Evolutionary conservation across 1,140 invertebrate species (phyloP), one percentile per base, ranked within the genome.

Genomic region (Charaxes varanes): DNA sequence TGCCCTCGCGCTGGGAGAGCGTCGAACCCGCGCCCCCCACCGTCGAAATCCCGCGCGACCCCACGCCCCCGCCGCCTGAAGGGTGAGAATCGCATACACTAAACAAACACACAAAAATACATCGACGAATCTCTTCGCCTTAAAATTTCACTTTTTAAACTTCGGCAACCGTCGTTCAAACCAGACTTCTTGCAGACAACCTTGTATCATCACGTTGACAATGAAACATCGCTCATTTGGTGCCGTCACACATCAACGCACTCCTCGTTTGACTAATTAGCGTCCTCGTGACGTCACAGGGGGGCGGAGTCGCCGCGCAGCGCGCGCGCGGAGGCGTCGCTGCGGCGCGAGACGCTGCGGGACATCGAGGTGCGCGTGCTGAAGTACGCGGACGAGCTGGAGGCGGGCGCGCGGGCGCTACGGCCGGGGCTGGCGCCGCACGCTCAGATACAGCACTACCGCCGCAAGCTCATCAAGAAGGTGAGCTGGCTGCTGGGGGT

Each of bases 351-450:
- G 48, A 93, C 93, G 73, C 82, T 99, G 21, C 87, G 96, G 33
- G 96, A 97, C 78, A 95, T 99, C 56, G 97, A 99, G 87, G 85
- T 97, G 24, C 96, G 97, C 86, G 94, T 95, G 7, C 88, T 98
- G 85, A 93, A 96, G 66, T 98, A 97, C 86, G 96, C 97, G 85
- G 97, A 99, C 86, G 96, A 98, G 82, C 77, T 98, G 26, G 97
- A 98, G 85, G 92, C 90, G 8, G 95, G 96, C 2, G 88, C 90
- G 61, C 86, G 92, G 40, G 88, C 86, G 21, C 67, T 94, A 1
- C 95, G 96, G 80, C 79, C 89, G 11, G 92, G 91, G 4, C 93
- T 94, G 88, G 89, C 90, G 36, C 6, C 87, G 95, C 44, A 71
- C 87, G 33, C 90, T 63, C 95, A 97, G 85, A 92, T 98, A 0